A percentile compares a stretch with the other conserved stretches of the same genome.
Conservation (phyloP, 2,113 vertebrate species). For the Vimba vimba region DNA sequence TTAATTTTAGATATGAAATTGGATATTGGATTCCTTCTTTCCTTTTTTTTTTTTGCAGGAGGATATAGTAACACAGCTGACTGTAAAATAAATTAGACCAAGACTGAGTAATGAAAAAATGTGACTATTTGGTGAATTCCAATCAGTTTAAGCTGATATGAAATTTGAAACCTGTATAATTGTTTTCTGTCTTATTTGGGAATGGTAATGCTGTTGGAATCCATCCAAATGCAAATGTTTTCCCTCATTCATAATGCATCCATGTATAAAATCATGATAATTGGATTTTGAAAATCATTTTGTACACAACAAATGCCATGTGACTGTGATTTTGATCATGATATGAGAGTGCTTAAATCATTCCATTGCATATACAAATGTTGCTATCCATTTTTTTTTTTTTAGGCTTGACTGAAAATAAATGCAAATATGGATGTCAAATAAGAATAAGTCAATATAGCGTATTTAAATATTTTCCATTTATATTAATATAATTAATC, state of each 20-base stretch:
- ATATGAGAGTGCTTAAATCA: neutral
- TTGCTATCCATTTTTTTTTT: neutral
- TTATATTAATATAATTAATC: slow-evolving; percentile 45
- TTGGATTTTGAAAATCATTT: slow-evolving; percentile 48
- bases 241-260: slow-evolving; percentile 26
- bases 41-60: neutral
- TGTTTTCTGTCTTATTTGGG: slow-evolving; percentile 40
- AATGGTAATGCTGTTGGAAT: slow-evolving; percentile 31
- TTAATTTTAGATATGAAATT: slow-evolving; percentile 54
- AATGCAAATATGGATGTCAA: neutral
- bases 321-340: neutral
- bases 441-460: neutral
- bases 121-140: neutral
- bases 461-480: neutral
- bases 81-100: slow-evolving; percentile 42
- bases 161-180: slow-evolving; percentile 36
- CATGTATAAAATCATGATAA: slow-evolving; percentile 17
- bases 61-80: slow-evolving; percentile 34
- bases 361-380: neutral
- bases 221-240: slow-evolving; percentile 30
- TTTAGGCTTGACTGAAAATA: neutral
- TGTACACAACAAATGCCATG: neutral
- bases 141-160: slow-evolving; percentile 22
- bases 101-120: slow-evolving; percentile 25
- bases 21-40: slow-evolving; percentile 52